phyloP scores from a whole-genome alignment of 1,140 invertebrate genomes.

The Oryzaephilus surinamensis region DNA sequence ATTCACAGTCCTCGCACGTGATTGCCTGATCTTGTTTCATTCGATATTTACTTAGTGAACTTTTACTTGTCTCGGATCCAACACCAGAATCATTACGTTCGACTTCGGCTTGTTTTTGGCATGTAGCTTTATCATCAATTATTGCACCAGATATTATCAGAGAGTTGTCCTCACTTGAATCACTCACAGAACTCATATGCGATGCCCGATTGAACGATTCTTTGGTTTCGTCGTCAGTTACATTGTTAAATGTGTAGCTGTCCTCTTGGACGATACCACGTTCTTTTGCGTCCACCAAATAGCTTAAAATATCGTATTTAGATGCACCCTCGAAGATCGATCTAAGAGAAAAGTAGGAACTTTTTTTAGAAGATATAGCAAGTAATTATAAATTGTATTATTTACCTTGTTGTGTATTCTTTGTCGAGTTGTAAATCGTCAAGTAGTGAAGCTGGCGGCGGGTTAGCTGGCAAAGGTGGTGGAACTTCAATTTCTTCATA shows the following conservation, averaged over 20 bases:
- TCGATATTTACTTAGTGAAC: constrained; percentile 63
- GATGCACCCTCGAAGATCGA: constrained; percentile 77
- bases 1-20: constrained; percentile 69
- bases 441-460: constrained; percentile 50
- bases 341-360: constrained; percentile 33
- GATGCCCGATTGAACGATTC: constrained; percentile 39
- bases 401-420: constrained; percentile 43
- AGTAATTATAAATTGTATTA: constrained; percentile 1
- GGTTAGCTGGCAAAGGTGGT: constrained; percentile 61
- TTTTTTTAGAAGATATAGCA: too few species aligned
- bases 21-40: constrained; percentile 37
- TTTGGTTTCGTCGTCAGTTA: constrained; percentile 45
- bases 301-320: constrained; percentile 81
- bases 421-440: constrained; percentile 47
- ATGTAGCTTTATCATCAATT: constrained; percentile 39
- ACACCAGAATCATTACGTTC: constrained; percentile 89
- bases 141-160: constrained; percentile 45
- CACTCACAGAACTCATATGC: constrained; percentile 50
- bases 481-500: constrained; percentile 82
- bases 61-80: constrained; percentile 83
- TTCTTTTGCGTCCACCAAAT: constrained; percentile 74
- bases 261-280: constrained; percentile 55
- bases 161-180: constrained; percentile 58
- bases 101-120: constrained; percentile 50
- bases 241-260: constrained; percentile 43